Base-by-base conservation (phyloP, 2,888 invertebrate species). In the Agriopis leucophaearia region DNA sequence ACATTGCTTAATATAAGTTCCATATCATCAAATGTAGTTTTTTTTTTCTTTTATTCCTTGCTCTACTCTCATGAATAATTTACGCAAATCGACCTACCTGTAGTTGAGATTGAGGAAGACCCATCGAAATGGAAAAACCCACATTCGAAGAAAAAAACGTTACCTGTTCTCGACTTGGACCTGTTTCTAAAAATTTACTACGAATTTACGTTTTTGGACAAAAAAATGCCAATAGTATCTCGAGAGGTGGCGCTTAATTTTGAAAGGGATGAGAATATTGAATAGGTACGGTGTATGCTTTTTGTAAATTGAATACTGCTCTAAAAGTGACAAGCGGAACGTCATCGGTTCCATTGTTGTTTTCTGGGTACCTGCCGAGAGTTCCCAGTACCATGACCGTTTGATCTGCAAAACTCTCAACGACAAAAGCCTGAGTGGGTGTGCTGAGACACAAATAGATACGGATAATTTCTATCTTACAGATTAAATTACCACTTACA, bases 241-340 rank as follows among this genome's bases (percentile, higher is more conserved):
- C 7, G 51, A 68, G 80, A 82, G 83, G 88, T 92, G 92, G 92
- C 92, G 92, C 92, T 92, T 87, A 89, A 70, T 77, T 83, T 81
- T 86, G 78, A 83, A 86, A 88, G 81, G 77, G 73, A 65, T 79
- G 48, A 12, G 10, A 48, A 48, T 48, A 18, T 48, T 48, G 44
- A 44, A 44, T 44, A 13, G n/a, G n/a, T 27, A 44, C 44, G 44
- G 44, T 44, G 44, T 44, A 7, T 44, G 13, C 13, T 13, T 13
- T 27, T 38, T 38, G 6, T 38, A 38, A 8, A 54, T 63, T 59
- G 60, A 42, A 74, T 85, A 69, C 58, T 78, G 72, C 63, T 74
- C 76, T 75, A 75, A 86, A 86, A 83, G 81, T 76, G 48, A 16
- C 42, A 40, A 67, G 58, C 44, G 67, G 58, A 59, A 42, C 54